Conservation (phyloP, 2,888 invertebrate species). For the Drosophila pseudotakahashii region DNA sequence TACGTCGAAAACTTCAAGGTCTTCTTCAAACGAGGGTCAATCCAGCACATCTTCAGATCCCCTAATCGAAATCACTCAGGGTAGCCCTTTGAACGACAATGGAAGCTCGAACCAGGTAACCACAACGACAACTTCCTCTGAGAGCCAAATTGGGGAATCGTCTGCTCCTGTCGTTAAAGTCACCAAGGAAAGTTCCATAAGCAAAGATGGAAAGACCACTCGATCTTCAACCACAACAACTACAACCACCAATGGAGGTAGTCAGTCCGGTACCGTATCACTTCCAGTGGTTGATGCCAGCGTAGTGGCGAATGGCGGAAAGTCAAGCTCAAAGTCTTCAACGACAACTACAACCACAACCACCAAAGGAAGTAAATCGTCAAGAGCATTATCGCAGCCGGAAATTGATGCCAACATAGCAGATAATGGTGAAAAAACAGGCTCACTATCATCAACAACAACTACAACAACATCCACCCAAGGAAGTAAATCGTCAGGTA, state of each 20-base stretch:
- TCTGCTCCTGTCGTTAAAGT: conserved; percentile 13
- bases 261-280: too few relatives aligned
- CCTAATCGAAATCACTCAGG: background rate
- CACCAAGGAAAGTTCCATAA: background rate
- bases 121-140: background rate
- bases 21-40: background rate
- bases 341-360: conserved; percentile 4
- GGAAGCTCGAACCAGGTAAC: background rate
- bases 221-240: conserved; percentile 9
- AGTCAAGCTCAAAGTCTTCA: background rate
- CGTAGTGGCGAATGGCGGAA: background rate
- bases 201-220: background rate
- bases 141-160: background rate
- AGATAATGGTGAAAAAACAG: conserved; percentile 1
- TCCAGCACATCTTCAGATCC: background rate
- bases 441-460: conserved; percentile 3
- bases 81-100: background rate
- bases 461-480: conserved; percentile 1
- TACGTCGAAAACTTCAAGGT: conserved; percentile 8
- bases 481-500: background rate
- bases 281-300: background rate
- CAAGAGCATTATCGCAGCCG: background rate
- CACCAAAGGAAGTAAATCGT: background rate
- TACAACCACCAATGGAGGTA: too few relatives aligned
- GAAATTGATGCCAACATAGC: background rate